Percentiles rank a stretch among this genome's conserved stretches.
These are phyloP conservation scores for Dendrolimus kikuchii DNA, from an alignment of 1,140 invertebrate genomes.

Conservation along the genomic window DNA sequence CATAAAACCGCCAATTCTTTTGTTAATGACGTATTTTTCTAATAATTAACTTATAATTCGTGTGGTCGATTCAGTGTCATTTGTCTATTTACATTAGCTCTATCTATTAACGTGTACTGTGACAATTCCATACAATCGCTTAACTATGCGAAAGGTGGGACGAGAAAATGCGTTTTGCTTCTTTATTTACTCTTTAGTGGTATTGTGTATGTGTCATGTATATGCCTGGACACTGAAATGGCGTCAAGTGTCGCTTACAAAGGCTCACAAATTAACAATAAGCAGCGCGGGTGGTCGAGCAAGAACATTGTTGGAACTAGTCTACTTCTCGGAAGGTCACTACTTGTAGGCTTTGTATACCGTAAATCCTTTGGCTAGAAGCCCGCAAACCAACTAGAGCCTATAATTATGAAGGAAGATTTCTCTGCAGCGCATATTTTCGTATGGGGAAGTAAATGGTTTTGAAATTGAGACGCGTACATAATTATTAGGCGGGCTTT, in stretches of 20 bases:
- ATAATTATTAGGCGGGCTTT: neutral
- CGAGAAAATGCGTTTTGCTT: neutral
- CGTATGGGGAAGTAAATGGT: constrained; percentile 1
- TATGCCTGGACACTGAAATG: constrained; percentile 22
- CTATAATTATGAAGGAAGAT: constrained; percentile 42
- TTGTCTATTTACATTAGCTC: too few relatives aligned
- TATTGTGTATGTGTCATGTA: constrained; percentile 19
- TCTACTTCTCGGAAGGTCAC: constrained; percentile 59
- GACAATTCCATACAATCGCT: neutral
- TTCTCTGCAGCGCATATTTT: constrained; percentile 1
- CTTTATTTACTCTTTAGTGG: neutral
- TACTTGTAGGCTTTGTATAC: constrained; percentile 28
- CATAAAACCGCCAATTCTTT: too few relatives aligned
- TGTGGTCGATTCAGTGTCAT: too few relatives aligned
- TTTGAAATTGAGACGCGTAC: neutral
- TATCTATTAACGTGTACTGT: neutral
- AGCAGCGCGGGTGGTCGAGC: constrained; percentile 50
- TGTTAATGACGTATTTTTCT: too few relatives aligned
- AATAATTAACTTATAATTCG: too few relatives aligned
- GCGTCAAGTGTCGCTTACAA: constrained; percentile 46
- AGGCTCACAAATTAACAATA: constrained; percentile 40
- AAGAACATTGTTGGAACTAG: constrained; percentile 25
- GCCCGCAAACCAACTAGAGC: constrained; percentile 39
- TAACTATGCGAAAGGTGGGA: neutral
- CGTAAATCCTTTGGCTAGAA: constrained; percentile 38